A percentile compares a stretch with the other conserved stretches of the same genome.
These are phyloP conservation scores for Aphidoletes aphidimyza DNA, from an alignment of 2,888 invertebrate genomes.

Conservation along the genomic window DNA sequence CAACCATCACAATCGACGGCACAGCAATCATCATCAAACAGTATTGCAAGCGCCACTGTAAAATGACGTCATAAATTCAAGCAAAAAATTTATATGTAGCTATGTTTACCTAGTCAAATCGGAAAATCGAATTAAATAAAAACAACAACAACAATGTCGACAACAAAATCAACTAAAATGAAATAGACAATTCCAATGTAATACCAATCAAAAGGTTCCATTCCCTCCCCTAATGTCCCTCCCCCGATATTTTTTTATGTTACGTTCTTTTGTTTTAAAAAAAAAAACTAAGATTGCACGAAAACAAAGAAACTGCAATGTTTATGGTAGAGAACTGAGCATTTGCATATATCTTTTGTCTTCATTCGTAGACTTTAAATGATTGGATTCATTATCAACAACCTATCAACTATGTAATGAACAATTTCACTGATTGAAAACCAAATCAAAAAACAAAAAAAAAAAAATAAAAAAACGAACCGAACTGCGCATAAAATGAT, in stretches of 20 bases:
- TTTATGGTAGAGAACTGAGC: background rate
- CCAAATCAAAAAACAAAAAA: too few relatives aligned
- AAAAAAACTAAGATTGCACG: background rate
- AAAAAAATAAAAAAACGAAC: too few relatives aligned
- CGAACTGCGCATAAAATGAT: background rate
- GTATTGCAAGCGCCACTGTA: background rate
- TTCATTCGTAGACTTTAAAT: background rate
- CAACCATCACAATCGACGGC: background rate
- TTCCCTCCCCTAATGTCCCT: too few relatives aligned
- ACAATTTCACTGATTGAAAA: background rate
- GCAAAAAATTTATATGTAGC: slow-evolving; percentile 2
- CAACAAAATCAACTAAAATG: background rate
- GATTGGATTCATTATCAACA: background rate
- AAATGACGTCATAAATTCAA: slow-evolving; percentile 31
- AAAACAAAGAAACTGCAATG: background rate
- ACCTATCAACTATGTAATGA: background rate
- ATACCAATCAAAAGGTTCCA: too few relatives aligned
- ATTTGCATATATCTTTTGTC: background rate
- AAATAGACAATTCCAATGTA: background rate
- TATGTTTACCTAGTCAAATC: slow-evolving; percentile 6
- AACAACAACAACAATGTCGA: background rate
- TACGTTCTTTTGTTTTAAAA: background rate
- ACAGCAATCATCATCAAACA: background rate
- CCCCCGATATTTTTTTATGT: too few relatives aligned
- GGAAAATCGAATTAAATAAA: background rate